Conservation (phyloP, 2,797 vertebrate species). For the Sebastes minor region DNA sequence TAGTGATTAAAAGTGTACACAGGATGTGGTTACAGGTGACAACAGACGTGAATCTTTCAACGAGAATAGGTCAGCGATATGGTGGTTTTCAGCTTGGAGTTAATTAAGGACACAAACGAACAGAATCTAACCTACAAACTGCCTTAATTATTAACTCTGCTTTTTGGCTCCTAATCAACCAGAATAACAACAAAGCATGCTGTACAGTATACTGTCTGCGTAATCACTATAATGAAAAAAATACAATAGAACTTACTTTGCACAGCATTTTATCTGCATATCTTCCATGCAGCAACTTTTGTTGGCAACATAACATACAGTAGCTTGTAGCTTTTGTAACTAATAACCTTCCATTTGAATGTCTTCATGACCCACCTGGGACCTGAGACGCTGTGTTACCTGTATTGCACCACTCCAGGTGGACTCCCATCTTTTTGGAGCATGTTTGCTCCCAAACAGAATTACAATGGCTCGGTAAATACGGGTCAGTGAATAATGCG, state of each 20-base stretch:
- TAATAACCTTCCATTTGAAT: slow-evolving; percentile 28
- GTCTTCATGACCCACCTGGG: background rate
- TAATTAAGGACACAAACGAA: background rate
- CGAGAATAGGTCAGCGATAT: background rate
- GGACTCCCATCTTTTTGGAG: slow-evolving; percentile 6
- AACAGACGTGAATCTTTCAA: background rate
- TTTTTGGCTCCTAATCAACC: slow-evolving; percentile 1
- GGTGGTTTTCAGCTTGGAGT: background rate
- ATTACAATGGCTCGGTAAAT: slow-evolving; percentile 12
- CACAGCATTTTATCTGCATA: slow-evolving; percentile 21
- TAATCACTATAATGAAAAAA: background rate
- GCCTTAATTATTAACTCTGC: background rate
- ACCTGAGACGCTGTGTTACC: background rate
- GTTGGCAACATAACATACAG: background rate
- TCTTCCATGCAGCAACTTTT: background rate
- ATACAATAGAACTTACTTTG: slow-evolving; percentile 10
- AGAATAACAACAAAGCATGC: background rate
- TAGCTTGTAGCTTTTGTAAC: slow-evolving; percentile 17
- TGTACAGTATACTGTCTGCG: background rate
- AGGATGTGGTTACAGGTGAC: background rate
- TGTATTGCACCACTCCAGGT: slow-evolving; percentile 5
- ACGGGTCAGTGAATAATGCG: slow-evolving; percentile 61
- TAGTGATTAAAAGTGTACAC: background rate
- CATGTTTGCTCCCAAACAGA: slow-evolving; percentile 31
- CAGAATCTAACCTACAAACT: background rate